Evolutionary conservation across 2,797 vertebrate genomes (phyloP).

Genomic region (Pachyuromys duprasi): DNA sequence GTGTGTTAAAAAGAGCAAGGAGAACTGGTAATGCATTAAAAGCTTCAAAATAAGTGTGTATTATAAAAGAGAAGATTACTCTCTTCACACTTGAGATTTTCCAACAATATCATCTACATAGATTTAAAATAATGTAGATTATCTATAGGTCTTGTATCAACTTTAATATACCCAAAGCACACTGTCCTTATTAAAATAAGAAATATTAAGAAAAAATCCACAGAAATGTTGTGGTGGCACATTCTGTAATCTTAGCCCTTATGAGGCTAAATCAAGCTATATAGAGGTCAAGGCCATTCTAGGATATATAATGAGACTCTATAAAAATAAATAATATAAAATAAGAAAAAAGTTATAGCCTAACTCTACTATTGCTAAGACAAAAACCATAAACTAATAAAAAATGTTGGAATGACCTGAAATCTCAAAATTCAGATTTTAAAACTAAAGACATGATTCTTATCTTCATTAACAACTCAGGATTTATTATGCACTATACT

Average conservation of each 20-base stretch:
- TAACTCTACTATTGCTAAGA: neutral
- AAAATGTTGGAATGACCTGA: neutral
- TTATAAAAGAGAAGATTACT: neutral
- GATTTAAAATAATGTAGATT: neutral
- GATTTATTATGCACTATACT: neutral
- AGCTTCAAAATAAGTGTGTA: slow-evolving; percentile 6
- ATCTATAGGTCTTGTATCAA: neutral
- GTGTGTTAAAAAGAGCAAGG: slow-evolving; percentile 25
- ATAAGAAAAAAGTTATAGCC: neutral
- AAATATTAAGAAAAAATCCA: neutral
- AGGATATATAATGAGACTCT: neutral
- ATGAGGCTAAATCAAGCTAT: neutral
- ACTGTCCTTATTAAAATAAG: neutral
- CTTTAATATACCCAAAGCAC: slow-evolving; percentile 10
- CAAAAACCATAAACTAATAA: slow-evolving; percentile 24
- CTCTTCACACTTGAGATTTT: neutral
- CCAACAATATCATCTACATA: neutral
- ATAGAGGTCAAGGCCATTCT: neutral
- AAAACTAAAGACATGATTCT: neutral
- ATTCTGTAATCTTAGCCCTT: neutral
- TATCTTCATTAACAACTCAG: neutral
- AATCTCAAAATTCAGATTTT: neutral
- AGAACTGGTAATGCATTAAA: neutral
- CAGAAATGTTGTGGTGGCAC: neutral
- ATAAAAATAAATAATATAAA: slow-evolving; percentile 49